Evolutionary conservation across 2,888 invertebrate species (phyloP).

Genomic region (Pammene fasciana): DNA sequence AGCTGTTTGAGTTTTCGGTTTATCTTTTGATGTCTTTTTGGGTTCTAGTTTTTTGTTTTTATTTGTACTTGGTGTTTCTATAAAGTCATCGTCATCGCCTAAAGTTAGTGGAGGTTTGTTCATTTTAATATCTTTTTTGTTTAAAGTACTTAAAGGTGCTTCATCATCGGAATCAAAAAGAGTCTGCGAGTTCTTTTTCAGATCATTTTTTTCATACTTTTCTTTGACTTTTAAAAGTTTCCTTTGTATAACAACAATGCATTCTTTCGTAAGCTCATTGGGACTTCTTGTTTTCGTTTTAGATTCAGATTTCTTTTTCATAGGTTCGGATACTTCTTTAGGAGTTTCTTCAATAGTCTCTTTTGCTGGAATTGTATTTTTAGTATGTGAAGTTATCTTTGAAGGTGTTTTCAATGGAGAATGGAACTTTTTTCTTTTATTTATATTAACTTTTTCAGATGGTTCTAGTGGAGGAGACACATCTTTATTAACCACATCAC

Average conservation of each 20-base stretch:
- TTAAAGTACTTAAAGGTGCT: slow-evolving; percentile 60
- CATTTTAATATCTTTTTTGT: slow-evolving; percentile 50
- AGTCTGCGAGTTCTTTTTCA: slow-evolving; percentile 52
- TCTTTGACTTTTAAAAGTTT: slow-evolving; percentile 62
- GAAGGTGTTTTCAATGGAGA: slow-evolving; percentile 33
- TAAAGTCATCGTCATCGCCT: slow-evolving; percentile 58
- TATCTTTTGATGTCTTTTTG: slow-evolving; percentile 50
- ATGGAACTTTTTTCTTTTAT: slow-evolving; percentile 15
- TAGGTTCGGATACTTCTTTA: slow-evolving; percentile 42
- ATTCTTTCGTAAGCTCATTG: slow-evolving; percentile 73
- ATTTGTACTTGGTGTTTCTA: slow-evolving; percentile 46
- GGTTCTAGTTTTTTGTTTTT: slow-evolving; percentile 51
- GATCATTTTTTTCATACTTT: slow-evolving; percentile 19
- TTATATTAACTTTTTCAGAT: neutral
- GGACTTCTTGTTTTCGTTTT: slow-evolving; percentile 53
- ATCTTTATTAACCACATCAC: neutral
- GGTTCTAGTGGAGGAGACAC: neutral
- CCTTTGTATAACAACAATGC: slow-evolving; percentile 74
- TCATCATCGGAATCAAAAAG: slow-evolving; percentile 73
- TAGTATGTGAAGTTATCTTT: slow-evolving; percentile 20
- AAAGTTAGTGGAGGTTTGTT: slow-evolving; percentile 34
- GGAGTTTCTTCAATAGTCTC: slow-evolving; percentile 20
- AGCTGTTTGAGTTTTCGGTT: slow-evolving; percentile 43
- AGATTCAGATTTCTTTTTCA: slow-evolving; percentile 46
- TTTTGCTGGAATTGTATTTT: slow-evolving; percentile 6